Conservation (phyloP, 2,113 vertebrate species). For the Takifugu bimaculatus region DNA sequence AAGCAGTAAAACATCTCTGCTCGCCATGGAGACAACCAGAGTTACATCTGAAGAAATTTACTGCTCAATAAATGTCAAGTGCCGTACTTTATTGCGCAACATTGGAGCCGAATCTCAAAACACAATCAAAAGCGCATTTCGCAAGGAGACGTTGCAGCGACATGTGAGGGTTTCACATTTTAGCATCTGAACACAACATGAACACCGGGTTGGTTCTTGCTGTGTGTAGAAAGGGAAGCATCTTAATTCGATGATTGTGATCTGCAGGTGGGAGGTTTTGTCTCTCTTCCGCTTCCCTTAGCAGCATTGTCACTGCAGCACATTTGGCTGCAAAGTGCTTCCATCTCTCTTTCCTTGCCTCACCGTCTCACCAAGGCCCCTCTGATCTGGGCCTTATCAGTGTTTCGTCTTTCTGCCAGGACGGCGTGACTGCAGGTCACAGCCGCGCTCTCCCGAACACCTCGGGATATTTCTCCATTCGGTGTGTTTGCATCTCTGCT, state of each 20-base stretch:
- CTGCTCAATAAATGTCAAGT: slow-evolving; percentile 4
- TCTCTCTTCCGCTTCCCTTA: slow-evolving; percentile 26
- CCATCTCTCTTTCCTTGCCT: slow-evolving; percentile 14
- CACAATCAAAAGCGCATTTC: background rate
- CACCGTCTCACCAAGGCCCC: background rate
- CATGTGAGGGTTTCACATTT: background rate
- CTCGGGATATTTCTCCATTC: background rate
- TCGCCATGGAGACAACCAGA: background rate
- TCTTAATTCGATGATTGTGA: background rate
- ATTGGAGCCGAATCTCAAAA: background rate
- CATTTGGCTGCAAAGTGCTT: slow-evolving; percentile 51
- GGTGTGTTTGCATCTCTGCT: background rate
- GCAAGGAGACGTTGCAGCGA: background rate
- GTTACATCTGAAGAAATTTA: background rate
- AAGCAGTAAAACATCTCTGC: background rate
- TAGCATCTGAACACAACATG: background rate
- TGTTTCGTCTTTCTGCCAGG: slow-evolving; percentile 57
- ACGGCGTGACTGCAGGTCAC: slow-evolving; percentile 40
- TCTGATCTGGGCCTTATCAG: slow-evolving; percentile 41
- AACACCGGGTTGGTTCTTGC: background rate
- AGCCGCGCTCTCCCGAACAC: background rate
- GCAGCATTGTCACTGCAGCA: slow-evolving; percentile 31
- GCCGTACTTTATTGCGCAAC: background rate
- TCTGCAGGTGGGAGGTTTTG: slow-evolving; percentile 56
- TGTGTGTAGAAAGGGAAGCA: background rate